Percentiles rank a stretch among this genome's conserved stretches.
These are phyloP conservation scores for Teinopalpus imperialis DNA, from an alignment of 2,888 invertebrate species.

Conservation along the genomic window DNA sequence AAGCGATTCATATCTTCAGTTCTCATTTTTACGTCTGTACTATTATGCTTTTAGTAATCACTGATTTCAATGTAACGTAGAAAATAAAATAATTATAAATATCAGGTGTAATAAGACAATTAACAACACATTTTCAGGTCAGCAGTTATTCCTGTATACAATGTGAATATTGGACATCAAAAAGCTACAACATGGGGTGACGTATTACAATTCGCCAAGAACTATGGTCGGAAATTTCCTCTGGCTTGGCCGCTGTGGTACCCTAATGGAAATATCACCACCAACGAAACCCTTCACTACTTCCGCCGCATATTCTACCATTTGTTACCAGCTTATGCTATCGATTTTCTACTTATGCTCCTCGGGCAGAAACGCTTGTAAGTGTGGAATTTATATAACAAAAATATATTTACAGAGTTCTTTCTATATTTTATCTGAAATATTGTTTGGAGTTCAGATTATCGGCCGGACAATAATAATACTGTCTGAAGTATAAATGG, in stretches of 20 bases:
- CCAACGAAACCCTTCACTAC: conserved; percentile 84
- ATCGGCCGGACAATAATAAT: too few species aligned
- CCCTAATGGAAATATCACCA: conserved; percentile 90
- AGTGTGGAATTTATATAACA: conserved; percentile 71
- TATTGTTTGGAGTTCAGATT: too few species aligned
- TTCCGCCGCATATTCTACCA: conserved; percentile 87
- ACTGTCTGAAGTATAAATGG: too few species aligned
- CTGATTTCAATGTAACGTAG: too few species aligned
- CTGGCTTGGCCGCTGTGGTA: conserved; percentile 93
- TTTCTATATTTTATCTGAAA: too few species aligned
- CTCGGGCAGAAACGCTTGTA: conserved; percentile 91
- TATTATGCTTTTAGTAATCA: too few species aligned
- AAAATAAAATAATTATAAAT: too few species aligned
- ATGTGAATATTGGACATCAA: conserved; percentile 92
- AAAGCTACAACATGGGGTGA: conserved; percentile 93
- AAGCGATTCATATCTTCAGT: too few species aligned
- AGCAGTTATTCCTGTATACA: conserved; percentile 89
- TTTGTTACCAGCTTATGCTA: conserved; percentile 89
- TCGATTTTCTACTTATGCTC: conserved; percentile 88
- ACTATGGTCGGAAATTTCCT: conserved; percentile 87
- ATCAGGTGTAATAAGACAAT: too few species aligned
- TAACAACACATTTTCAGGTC: too few species aligned
- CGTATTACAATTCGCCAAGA: conserved; percentile 86
- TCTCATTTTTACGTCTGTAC: too few species aligned
- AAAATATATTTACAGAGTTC: too few species aligned